Evolutionary conservation across 1,140 invertebrate genomes (phyloP), one percentile per base, ranked within the genome.

Genomic region (Drosophila nasuta): DNA sequence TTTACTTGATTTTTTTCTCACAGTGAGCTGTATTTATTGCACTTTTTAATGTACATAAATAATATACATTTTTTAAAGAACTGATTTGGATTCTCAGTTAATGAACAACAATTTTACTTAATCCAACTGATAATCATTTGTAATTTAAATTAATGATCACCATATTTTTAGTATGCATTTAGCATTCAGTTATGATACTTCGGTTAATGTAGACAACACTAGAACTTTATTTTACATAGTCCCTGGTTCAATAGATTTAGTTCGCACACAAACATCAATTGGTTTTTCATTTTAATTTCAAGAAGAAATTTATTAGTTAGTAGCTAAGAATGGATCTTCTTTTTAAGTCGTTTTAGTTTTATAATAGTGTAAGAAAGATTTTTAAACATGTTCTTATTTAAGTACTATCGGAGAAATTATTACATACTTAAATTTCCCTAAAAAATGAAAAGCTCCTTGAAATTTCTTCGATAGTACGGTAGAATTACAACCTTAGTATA

Each of bases 1-100:
- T 8, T 15, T 56, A 60, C 46, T 73, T 63, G 51, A 28, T 64
- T 49, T 46, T 56, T 54, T 7, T 38, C 3, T 51, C 51, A n/a
- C 54, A 70, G 74, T 60, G 49, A 83, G 52, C 74, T 68, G 62
- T 66, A 59, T 43, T 62, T 87, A 63, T 65, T 66, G 68, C 54
- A 76, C 41, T 35, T 49, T 7, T 49, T 3, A 57, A 30, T 68
- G 57, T 68, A 68, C 28, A 68, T 70, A 69, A 10, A 48, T 48
- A 66, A 45, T 52, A 33, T 60, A 43, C 28, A 60, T 25, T 57
- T 75, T 52, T 41, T 20, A 43, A 45, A 56, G 10, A 71, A 38
- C 41, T 56, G 20, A 48, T 25, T 64, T 56, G 5, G 30, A 56
- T 52, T 62, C 67, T 51, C 56, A 65, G 56, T 57, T 28, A 43